Evolutionary conservation across 2,797 vertebrate genomes (phyloP).

Genomic region (Silurus aristotelis): DNA sequence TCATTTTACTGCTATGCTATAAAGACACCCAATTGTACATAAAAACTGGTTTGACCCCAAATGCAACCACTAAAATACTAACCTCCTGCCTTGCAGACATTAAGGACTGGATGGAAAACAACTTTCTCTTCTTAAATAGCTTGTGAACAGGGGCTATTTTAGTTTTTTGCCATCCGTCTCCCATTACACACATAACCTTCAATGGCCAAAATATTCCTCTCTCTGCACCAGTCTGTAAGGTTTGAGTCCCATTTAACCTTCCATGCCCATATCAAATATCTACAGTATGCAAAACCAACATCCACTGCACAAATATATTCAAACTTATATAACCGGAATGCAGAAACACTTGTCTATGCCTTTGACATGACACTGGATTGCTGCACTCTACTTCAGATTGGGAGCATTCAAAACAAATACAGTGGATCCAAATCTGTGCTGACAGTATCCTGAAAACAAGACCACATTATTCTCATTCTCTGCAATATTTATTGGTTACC

Average conservation of each 20-base stretch:
- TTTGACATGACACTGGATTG: neutral
- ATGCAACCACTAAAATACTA: neutral
- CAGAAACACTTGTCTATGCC: neutral
- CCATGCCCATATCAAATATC: neutral
- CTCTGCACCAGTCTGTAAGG: neutral
- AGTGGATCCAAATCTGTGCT: neutral
- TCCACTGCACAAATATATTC: neutral
- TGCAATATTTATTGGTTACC: neutral
- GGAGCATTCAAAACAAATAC: neutral
- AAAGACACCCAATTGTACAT: neutral
- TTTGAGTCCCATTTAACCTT: neutral
- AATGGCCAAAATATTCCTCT: neutral
- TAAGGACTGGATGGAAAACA: conserved; percentile 16
- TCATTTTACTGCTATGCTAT: neutral
- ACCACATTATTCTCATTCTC: neutral
- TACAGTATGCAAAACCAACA: neutral
- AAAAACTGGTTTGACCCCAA: neutral
- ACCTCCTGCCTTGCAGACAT: neutral
- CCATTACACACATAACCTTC: neutral
- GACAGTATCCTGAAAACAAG: neutral
- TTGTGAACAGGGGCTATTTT: neutral
- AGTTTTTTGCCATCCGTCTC: neutral
- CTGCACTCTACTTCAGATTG: neutral
- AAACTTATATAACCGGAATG: neutral
- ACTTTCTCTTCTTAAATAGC: conserved; percentile 9